Evolutionary conservation across 2,113 vertebrate species (phyloP), one percentile per base, ranked within the genome.

Genomic region (Ardeotis arabs): DNA sequence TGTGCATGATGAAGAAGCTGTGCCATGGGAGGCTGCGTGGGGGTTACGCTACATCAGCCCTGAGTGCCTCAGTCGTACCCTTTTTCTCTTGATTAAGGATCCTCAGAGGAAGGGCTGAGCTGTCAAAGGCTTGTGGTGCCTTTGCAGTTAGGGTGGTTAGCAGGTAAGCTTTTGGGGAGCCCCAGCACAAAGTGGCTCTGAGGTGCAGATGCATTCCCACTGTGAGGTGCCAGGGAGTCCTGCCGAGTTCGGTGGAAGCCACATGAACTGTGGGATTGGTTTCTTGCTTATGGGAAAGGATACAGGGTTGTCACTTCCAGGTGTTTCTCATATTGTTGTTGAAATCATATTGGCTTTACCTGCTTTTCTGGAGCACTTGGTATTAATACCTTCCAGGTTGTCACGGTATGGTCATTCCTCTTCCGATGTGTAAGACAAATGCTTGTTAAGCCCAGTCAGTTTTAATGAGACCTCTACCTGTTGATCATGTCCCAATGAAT

Each of bases 51-150:
- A 35, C 27, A 39, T 85, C 41, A 53, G 7, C 31, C 28, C 37
- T 58, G 66, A 31, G 23, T 25, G 35, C 24, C 3, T 20, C 0
- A 11, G 17, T 39, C 0, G 0, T 0, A 0, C 3, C 12, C 2
- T 68, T 86, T 66, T 53, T 33, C 31, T 41, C 25, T 27, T 47
- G 24, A 8, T 22, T 4, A 3, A 52, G 22, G 19, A 16, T 64
- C 59, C 31, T 80, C 28, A 27, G 44, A 35, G 63, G 44, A 45
- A 47, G 28, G 35, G 33, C 29, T 74, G 50, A 39, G 41, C 45
- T 33, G 15, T 24, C 56, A 74, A 70, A 49, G 28, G 52, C 45
- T 69, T 4, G 1, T 47, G 50, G 18, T 84, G 23, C 15, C 27
- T 69, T 90, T 74, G 60, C 33, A 9, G 15, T 44, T 62, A 15